Conservation (phyloP, 1,140 invertebrate genomes). For the Caenorhabditis latens region DNA sequence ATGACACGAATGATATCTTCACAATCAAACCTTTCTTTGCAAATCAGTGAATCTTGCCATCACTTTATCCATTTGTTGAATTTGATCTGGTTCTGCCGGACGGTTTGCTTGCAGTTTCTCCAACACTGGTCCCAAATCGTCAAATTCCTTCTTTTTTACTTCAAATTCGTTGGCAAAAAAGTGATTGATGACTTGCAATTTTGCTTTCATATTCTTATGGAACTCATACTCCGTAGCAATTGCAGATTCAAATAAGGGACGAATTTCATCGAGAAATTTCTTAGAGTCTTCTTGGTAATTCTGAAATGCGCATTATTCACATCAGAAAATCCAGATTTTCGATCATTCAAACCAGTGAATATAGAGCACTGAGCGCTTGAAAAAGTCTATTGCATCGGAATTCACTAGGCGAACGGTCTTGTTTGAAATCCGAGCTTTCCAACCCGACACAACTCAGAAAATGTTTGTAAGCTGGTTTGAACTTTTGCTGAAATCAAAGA, state of each 20-base stretch:
- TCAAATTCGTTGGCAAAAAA: constrained; percentile 33
- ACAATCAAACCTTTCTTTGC: neutral
- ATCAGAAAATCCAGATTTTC: neutral
- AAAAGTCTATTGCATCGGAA: neutral
- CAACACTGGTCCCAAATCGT: neutral
- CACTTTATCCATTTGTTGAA: neutral
- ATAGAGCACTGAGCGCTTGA: neutral
- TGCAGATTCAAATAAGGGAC: neutral
- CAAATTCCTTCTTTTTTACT: neutral
- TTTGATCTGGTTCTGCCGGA: neutral
- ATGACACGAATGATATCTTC: too few species aligned
- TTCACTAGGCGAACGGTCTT: neutral
- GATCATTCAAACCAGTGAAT: neutral
- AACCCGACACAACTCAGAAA: constrained; percentile 18
- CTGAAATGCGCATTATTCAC: neutral
- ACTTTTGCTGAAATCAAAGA: neutral
- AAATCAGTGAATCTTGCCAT: constrained; percentile 30
- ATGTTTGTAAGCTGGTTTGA: constrained; percentile 26
- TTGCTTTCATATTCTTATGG: neutral
- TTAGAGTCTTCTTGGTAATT: neutral
- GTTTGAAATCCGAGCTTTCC: neutral
- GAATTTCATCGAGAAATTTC: neutral
- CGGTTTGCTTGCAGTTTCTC: neutral
- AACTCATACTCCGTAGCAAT: neutral
- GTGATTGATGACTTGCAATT: neutral